Conservation (phyloP, 2,797 vertebrate species). For the Melanotaenia nigrans region DNA sequence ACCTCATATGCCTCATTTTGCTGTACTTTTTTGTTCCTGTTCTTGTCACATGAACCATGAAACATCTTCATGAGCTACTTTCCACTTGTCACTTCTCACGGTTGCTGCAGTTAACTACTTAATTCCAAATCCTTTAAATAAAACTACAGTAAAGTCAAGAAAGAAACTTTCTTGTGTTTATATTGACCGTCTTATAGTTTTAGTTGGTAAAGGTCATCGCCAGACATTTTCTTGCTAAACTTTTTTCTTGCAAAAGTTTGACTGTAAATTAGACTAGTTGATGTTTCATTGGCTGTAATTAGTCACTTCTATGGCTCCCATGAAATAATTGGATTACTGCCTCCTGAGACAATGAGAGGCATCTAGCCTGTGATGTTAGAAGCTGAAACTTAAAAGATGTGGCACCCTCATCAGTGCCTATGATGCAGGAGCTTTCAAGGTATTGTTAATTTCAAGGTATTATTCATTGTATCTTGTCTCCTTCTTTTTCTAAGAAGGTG, state of each 20-base stretch:
- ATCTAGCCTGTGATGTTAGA: slow-evolving; percentile 15
- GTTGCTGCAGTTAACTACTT: background rate
- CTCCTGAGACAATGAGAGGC: slow-evolving; percentile 2
- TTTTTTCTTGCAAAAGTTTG: background rate
- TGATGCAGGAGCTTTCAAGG: slow-evolving; percentile 18
- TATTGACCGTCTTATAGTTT: background rate
- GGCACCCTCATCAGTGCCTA: slow-evolving; percentile 12
- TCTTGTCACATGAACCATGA: background rate
- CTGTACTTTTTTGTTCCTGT: background rate
- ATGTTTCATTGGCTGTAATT: background rate
- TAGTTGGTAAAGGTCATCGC: background rate
- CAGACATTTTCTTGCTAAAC: background rate
- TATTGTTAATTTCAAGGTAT: too few species aligned
- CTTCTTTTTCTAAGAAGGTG: slow-evolving; percentile 40
- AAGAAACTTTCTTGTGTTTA: background rate
- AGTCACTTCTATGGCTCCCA: background rate
- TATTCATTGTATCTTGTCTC: background rate
- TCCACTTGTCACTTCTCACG: background rate
- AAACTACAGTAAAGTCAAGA: background rate
- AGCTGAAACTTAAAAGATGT: slow-evolving; percentile 20
- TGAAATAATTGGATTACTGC: background rate
- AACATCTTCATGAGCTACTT: background rate
- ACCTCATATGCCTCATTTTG: background rate
- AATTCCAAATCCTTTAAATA: background rate
- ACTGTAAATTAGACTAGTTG: background rate